Evolutionary conservation across 2,113 vertebrate species (phyloP).

Genomic region (Gasterosteus nipponicus): DNA sequence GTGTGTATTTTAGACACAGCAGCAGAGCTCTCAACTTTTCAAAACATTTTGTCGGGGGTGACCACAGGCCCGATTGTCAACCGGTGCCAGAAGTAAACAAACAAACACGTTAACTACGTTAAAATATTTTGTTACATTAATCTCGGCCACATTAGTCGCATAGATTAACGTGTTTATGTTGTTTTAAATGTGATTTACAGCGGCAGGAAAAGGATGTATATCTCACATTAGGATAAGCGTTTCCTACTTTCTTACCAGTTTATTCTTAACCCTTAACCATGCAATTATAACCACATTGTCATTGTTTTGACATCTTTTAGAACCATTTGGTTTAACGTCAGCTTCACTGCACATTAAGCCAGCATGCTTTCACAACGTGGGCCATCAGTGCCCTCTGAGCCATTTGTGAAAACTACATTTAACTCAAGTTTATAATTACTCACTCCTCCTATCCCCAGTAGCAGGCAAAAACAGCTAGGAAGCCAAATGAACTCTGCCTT

Average conservation of each 20-base stretch:
- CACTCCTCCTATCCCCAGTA: constrained; percentile 62
- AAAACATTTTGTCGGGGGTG: too few species aligned
- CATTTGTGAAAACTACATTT: constrained; percentile 63
- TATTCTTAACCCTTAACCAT: neutral
- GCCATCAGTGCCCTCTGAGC: constrained; percentile 40
- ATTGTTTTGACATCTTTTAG: neutral
- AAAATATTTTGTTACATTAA: too few species aligned
- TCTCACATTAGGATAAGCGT: neutral
- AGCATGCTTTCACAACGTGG: constrained; percentile 26
- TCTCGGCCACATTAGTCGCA: too few species aligned
- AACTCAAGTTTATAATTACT: constrained; percentile 71
- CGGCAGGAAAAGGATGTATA: neutral
- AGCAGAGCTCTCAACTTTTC: too few species aligned
- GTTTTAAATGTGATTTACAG: neutral
- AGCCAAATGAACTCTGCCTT: constrained; percentile 72
- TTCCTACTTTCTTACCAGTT: neutral
- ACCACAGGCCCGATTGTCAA: too few species aligned
- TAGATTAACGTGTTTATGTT: too few species aligned
- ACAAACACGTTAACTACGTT: too few species aligned
- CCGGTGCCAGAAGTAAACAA: too few species aligned
- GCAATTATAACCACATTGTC: neutral
- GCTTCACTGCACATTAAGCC: constrained; percentile 29
- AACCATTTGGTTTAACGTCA: constrained; percentile 18
- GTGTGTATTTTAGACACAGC: too few species aligned
- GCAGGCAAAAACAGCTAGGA: constrained; percentile 67